Evolutionary conservation across 2,113 vertebrate species (phyloP).

Genomic region (Euleptes europaea): DNA sequence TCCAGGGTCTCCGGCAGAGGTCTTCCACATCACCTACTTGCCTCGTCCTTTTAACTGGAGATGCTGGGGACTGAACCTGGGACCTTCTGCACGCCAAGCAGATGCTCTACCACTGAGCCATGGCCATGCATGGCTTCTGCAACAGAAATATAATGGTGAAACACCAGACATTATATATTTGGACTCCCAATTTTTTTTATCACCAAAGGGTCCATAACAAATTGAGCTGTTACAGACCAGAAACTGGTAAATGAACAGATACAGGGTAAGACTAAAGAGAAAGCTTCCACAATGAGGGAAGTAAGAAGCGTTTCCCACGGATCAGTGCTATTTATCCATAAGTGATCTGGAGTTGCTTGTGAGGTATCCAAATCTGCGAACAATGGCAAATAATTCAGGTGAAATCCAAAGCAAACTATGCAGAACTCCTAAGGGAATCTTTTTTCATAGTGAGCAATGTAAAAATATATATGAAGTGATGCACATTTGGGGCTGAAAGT

Average conservation of each 20-base stretch:
- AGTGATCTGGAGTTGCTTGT: not conserved
- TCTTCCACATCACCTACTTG: too few species aligned
- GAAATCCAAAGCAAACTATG: not conserved
- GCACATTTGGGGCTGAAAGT: not conserved
- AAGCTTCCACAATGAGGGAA: not conserved
- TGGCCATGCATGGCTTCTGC: not conserved
- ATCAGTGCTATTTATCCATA: not conserved
- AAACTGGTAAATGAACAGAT: not conserved
- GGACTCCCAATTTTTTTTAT: not conserved
- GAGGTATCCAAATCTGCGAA: not conserved
- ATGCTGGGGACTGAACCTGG: too few species aligned
- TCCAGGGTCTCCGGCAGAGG: too few species aligned
- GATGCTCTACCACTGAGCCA: too few species aligned
- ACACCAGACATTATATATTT: not conserved
- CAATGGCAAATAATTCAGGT: not conserved
- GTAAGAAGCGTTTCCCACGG: not conserved
- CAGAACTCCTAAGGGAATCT: not conserved
- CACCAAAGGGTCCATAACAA: not conserved
- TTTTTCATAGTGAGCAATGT: not conserved
- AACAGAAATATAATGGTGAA: not conserved
- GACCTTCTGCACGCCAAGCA: too few species aligned
- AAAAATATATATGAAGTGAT: not conserved
- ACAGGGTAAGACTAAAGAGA: not conserved
- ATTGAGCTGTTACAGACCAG: not conserved
- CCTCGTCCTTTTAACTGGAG: too few species aligned